Conservation (phyloP, 2,113 vertebrate species). For the Sander vitreus region DNA sequence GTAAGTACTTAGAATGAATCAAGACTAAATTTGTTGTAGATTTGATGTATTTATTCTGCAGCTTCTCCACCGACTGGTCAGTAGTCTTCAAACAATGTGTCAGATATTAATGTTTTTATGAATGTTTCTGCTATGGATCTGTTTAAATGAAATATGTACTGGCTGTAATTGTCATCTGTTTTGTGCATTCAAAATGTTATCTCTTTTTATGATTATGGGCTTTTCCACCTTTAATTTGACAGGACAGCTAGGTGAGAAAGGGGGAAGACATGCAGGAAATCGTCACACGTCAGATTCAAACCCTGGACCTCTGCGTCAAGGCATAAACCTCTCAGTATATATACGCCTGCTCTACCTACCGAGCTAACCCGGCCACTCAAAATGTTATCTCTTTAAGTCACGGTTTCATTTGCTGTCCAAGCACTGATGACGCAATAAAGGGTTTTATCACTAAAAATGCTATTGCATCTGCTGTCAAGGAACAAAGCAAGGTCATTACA, state of each 20-base stretch:
- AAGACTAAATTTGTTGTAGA: background rate
- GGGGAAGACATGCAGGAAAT: too few species aligned
- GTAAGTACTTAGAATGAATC: background rate
- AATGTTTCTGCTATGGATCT: background rate
- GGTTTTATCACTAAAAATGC: background rate
- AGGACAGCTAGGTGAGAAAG: too few species aligned
- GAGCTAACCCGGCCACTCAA: background rate
- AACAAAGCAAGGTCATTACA: background rate
- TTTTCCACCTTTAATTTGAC: too few species aligned
- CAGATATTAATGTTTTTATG: background rate
- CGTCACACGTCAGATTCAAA: too few species aligned
- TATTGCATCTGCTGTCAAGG: background rate
- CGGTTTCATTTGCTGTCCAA: background rate
- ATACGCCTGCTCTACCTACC: too few species aligned
- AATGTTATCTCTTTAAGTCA: conserved; percentile 4
- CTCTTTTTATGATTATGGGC: background rate
- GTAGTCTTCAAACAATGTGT: background rate
- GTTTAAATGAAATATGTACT: conserved; percentile 14
- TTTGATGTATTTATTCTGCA: background rate
- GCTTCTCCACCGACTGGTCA: background rate
- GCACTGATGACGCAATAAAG: background rate
- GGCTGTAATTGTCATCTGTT: background rate
- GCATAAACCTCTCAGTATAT: too few species aligned
- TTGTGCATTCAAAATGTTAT: conserved; percentile 7
- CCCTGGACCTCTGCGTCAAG: too few species aligned